These are phyloP conservation scores for Pecten maximus DNA, from an alignment of 2,888 invertebrate genomes.

Conservation along the genomic window DNA sequence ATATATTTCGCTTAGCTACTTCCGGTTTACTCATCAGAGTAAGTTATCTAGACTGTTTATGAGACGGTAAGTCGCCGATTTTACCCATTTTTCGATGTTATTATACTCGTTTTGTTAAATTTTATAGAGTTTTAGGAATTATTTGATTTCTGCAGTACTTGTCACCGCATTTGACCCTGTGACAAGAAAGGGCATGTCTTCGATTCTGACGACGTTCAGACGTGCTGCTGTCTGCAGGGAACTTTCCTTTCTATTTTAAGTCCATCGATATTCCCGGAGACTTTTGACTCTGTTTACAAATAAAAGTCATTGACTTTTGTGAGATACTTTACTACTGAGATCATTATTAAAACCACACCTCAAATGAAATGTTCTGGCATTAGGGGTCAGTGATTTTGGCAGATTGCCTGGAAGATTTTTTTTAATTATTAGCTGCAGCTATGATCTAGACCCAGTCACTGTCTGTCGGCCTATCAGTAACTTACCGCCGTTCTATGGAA, in stretches of 20 bases:
- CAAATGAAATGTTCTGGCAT: not conserved
- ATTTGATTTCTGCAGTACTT: not conserved
- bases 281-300: not conserved
- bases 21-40: constrained; percentile 4
- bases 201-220: not conserved
- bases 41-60: not conserved
- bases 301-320: not conserved
- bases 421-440: not conserved
- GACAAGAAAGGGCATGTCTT: not conserved
- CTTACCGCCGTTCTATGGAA: not conserved
- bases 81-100: not conserved
- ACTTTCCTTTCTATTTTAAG: constrained; percentile 17
- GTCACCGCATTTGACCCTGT: not conserved
- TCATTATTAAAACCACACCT: not conserved
- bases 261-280: not conserved
- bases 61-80: constrained; percentile 13
- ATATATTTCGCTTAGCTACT: not conserved
- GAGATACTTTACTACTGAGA: not conserved
- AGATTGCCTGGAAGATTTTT: not conserved
- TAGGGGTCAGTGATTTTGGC: not conserved
- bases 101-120: not conserved
- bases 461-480: too few relatives aligned
- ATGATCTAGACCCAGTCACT: not conserved
- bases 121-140: not conserved
- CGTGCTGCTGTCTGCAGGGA: not conserved